Base-by-base conservation (phyloP, 2,888 invertebrate genomes). In the Campoletis raptor region DNA sequence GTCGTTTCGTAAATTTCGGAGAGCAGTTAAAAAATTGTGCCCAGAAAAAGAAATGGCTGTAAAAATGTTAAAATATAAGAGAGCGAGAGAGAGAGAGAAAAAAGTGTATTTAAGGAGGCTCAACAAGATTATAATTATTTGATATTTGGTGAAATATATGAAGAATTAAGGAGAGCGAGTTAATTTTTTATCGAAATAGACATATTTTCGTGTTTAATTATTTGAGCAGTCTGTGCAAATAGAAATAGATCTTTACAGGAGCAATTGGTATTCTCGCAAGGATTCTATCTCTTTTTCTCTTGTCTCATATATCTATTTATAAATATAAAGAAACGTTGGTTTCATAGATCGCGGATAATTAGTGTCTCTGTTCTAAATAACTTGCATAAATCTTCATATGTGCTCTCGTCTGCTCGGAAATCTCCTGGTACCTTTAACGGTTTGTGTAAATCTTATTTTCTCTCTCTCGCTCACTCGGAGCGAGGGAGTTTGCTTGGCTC, bases 321-420 rank as follows among this genome's bases (percentile, higher is more conserved):
- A 40, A 66, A 54, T 6, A 73, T 48, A 30, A 67, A 74, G 67
- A 81, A 70, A n/a, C 30, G 24, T 70, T 67, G 54, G 45, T 70
- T 82, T 66, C 61, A 37, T 69, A 76, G 82, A 82, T 76, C 69
- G 69, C 12, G 36, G 57, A 69, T 89, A 88, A 90, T 93, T 93
- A 93, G 93, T 90, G 85, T 81, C 79, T 82, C 81, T 57, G 82
- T 89, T 90, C 92, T 93, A 93, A 93, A 89, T 89, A 89, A 81
- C 80, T 90, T 88, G 89, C 89, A 88, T 87, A 90, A 88, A 90
- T 89, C 85, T 89, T 88, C 82, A 86, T 86, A 83, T 82, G 82
- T 83, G 66, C 72, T 36, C 64, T 42, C 48, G 74, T 69, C 69
- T 48, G 73, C 77, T 42, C 45, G 76, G 73, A 76, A 73, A 73